Evolutionary conservation across 2,113 vertebrate genomes (phyloP).

Genomic region (Platichthys stellatus): DNA sequence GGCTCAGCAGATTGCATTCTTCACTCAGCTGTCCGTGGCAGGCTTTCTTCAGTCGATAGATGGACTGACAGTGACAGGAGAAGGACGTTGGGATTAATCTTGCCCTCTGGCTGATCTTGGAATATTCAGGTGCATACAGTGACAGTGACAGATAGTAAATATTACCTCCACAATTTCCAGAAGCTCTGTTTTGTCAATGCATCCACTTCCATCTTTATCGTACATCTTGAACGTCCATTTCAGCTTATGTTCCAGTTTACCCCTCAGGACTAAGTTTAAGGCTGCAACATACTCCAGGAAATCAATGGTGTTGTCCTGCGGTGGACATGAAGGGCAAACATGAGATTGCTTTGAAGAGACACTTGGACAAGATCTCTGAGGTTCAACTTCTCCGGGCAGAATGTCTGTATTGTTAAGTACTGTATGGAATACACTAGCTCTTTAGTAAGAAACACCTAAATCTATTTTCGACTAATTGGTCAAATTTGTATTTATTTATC

Average conservation of each 20-base stretch:
- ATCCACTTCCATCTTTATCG: slow-evolving; percentile 94
- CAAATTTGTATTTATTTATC: background rate
- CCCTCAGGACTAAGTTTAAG: slow-evolving; percentile 92
- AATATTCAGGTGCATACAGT: background rate
- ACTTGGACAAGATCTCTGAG: background rate
- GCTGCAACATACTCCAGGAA: slow-evolving; percentile 96
- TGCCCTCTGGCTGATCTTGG: background rate
- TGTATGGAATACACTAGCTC: background rate
- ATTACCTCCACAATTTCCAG: slow-evolving; percentile 94
- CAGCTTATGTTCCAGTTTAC: slow-evolving; percentile 94
- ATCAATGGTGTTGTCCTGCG: slow-evolving; percentile 95
- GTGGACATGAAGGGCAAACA: slow-evolving; percentile 2
- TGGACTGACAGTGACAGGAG: slow-evolving; percentile 82
- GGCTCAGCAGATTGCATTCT: slow-evolving; percentile 85
- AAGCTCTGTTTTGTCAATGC: slow-evolving; percentile 93
- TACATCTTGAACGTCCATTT: slow-evolving; percentile 98
- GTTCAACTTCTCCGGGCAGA: background rate
- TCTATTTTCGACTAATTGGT: background rate
- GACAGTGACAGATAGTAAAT: no score
- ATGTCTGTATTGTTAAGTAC: background rate
- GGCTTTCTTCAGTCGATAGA: slow-evolving; percentile 93
- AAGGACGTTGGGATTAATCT: slow-evolving; percentile 13
- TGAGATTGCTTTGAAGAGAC: background rate
- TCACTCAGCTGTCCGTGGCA: slow-evolving; percentile 86
- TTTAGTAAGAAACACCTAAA: no score